Percentiles rank a stretch among this genome's conserved stretches.
Evolutionary conservation across 2,113 vertebrate species (phyloP).

Genomic region (Corynorhinus townsendii): DNA sequence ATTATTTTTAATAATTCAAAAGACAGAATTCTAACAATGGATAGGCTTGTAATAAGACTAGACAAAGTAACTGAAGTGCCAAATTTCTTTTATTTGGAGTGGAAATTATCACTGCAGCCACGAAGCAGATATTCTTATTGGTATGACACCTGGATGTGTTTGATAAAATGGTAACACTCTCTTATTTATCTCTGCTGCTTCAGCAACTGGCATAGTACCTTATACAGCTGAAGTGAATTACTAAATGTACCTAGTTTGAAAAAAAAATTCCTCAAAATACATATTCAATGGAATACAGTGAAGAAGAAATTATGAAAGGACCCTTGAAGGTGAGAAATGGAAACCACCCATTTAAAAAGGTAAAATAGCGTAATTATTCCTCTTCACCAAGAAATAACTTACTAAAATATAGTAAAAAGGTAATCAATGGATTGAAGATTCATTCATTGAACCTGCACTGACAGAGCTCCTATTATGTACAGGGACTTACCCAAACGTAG

Average conservation of each 20-base stretch:
- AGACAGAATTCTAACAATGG: neutral
- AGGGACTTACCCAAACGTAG: neutral
- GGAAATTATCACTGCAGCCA: neutral
- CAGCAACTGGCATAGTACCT: neutral
- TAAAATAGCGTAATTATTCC: neutral
- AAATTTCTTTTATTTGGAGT: neutral
- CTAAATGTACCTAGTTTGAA: neutral
- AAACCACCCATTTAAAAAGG: neutral
- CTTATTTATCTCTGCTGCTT: neutral
- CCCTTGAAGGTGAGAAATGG: neutral
- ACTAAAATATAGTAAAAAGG: neutral
- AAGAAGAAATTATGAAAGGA: neutral
- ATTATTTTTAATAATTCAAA: neutral
- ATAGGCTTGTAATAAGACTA: neutral
- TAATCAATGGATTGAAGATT: conserved; percentile 7
- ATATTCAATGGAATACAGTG: neutral
- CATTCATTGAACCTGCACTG: neutral
- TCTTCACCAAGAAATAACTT: neutral
- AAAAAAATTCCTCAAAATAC: conserved; percentile 10
- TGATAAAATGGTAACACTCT: neutral
- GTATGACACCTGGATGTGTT: neutral
- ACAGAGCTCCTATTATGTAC: neutral
- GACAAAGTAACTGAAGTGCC: neutral
- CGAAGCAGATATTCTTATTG: neutral
- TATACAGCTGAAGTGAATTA: neutral